These are phyloP conservation scores for Agrilus cyanescens DNA, from an alignment of 2,888 invertebrate species.

Conservation along the genomic window DNA sequence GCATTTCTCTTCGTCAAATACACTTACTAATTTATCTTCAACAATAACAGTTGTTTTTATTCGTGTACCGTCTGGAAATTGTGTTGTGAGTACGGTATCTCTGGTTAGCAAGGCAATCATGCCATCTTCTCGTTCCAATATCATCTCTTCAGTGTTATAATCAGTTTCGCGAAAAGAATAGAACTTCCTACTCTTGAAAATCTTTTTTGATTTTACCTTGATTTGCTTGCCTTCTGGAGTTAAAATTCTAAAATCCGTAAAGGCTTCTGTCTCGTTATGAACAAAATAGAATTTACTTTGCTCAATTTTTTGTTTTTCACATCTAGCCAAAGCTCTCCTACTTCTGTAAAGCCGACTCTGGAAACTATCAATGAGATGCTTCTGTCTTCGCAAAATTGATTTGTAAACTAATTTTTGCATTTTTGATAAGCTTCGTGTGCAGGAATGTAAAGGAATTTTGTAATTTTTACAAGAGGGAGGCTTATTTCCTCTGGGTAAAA, in stretches of 20 bases:
- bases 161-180: conserved; percentile 6
- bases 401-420: background rate
- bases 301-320: conserved; percentile 7
- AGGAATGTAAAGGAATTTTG: too few species aligned
- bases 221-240: conserved; percentile 8
- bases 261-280: conserved; percentile 1
- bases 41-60: conserved; percentile 2
- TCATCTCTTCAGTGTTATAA: conserved; percentile 10
- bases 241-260: conserved; percentile 9
- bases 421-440: background rate
- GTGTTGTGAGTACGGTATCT: conserved; percentile 8
- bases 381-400: conserved; percentile 4
- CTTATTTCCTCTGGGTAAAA: too few species aligned
- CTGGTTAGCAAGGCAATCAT: conserved; percentile 10
- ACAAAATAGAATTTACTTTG: conserved; percentile 8
- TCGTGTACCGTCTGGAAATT: conserved; percentile 14
- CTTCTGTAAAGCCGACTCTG: conserved; percentile 10
- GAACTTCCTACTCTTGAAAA: conserved; percentile 9
- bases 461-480: too few species aligned
- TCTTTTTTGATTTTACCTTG: conserved; percentile 1
- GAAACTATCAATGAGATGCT: conserved; percentile 9
- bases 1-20: background rate
- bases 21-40: too few species aligned
- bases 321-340: conserved; percentile 3
- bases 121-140: conserved; percentile 13